Base-by-base conservation (phyloP, 2,888 invertebrate genomes). In the Eumacrocentrus americanus region DNA sequence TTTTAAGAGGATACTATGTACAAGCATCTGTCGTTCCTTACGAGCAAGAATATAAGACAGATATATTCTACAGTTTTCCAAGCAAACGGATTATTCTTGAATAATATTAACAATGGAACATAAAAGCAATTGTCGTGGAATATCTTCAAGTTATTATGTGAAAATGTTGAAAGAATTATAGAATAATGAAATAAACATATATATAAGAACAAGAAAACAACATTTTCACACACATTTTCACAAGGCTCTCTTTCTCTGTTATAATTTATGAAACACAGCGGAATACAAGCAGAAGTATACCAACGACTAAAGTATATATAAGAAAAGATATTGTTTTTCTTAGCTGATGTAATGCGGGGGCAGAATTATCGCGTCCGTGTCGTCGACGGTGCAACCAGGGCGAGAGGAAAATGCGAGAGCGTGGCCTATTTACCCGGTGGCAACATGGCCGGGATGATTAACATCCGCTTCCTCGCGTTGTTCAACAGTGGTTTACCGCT, bases 1-100 rank as follows among this genome's bases (percentile, higher is more conserved):
- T 72, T 74, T 71, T 71, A 74, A 75, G 73, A 72, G 70, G 71
- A 72, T 71, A 71, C 53, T 70, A 70, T n/a, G n/a, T n/a, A n/a
- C n/a, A n/a, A 14, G 25, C 11, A 52, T 12, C 16, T 42, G 42
- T 16, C 12, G 16, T n/a, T 12, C 16, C 3, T 12, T 22, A 2
- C 6, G 9, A 12, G 16, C 9, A 11, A 52, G 25, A 40, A 6
- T n/a, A 40, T 25, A 42, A n/a, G 18, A 11, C 6, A 18, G 4
- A 40, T 35, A 23, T 14, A 37, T 4, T 37, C n/a, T 6, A 35
- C 6, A n/a, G n/a, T n/a, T n/a, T n/a, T n/a, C n/a, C n/a, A n/a
- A n/a, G n/a, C n/a, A n/a, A n/a, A n/a, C n/a, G n/a, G n/a, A n/a
- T n/a, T n/a, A n/a, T n/a, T n/a, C n/a, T n/a, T n/a, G n/a, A n/a